A percentile compares a stretch with the other conserved stretches of the same genome.
These are phyloP conservation scores for Cephalophus harveyi DNA, from an alignment of 2,113 vertebrate species.

Conservation along the genomic window DNA sequence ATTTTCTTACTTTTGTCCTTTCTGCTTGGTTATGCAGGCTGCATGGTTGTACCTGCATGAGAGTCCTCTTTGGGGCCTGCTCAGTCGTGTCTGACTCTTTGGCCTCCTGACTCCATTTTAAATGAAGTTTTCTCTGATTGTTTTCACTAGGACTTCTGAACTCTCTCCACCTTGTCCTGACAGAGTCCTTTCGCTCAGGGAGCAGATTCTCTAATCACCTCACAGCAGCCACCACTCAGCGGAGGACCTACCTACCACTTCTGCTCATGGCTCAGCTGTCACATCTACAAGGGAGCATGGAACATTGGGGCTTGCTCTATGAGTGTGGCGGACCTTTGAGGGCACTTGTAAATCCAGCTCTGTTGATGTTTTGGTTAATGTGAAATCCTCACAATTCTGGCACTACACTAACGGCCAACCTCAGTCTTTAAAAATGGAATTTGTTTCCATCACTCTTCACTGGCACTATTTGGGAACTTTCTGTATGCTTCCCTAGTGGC, in stretches of 20 bases:
- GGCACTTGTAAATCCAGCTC: not conserved
- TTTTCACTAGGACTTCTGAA: not conserved
- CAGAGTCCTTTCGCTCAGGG: not conserved
- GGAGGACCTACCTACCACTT: not conserved
- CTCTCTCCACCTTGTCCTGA: not conserved
- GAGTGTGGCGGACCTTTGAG: not conserved
- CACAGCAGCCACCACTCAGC: not conserved
- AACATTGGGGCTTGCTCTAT: not conserved
- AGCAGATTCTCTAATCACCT: not conserved
- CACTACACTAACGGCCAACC: not conserved
- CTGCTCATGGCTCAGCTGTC: rapidly evolving
- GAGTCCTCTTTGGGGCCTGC: not conserved
- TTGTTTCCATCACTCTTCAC: not conserved
- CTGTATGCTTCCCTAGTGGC: not conserved
- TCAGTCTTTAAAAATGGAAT: not conserved
- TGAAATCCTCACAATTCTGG: not conserved
- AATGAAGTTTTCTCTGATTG: not conserved
- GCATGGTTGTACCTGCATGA: not conserved
- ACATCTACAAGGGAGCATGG: not conserved
- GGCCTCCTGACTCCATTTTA: not conserved
- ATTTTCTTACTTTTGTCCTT: no score
- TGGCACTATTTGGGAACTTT: not conserved
- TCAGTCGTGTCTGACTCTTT: not conserved
- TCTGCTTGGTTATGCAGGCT: not conserved
- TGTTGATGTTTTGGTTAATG: not conserved